A percentile compares a stretch with the other conserved stretches of the same genome.
phyloP scores from a whole-genome alignment of 2,888 invertebrate genomes.

The Drosophila picticornis region DNA sequence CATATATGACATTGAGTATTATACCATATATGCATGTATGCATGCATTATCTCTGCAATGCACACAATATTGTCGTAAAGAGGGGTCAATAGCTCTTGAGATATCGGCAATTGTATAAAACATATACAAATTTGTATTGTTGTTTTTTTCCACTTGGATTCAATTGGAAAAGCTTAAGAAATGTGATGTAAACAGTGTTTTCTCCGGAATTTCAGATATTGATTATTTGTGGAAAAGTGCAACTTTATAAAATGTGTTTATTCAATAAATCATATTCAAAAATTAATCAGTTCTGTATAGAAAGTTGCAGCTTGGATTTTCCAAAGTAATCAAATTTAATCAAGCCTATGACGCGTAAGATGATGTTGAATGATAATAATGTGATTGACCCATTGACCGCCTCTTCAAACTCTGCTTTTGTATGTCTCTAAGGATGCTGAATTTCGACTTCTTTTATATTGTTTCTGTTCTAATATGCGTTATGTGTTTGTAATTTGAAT shows the following conservation, averaged over 20 bases:
- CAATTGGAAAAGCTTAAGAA: background rate
- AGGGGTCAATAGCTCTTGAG: slow-evolving; percentile 14
- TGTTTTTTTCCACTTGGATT: background rate
- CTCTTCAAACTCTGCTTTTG: background rate
- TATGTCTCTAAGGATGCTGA: background rate
- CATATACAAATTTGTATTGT: background rate
- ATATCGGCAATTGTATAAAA: background rate
- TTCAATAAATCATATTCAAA: background rate
- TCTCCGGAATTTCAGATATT: background rate
- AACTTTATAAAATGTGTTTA: background rate
- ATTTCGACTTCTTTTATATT: background rate
- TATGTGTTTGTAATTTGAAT: slow-evolving; percentile 34
- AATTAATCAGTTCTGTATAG: background rate
- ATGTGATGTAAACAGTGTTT: background rate
- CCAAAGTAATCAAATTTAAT: background rate
- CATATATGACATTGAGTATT: slow-evolving; percentile 26
- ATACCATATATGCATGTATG: slow-evolving; percentile 4
- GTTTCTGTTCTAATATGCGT: slow-evolving; percentile 2
- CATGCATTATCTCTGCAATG: slow-evolving; percentile 5
- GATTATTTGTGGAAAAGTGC: background rate
- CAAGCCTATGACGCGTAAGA: background rate
- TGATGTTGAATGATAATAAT: background rate
- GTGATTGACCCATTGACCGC: slow-evolving; percentile 6
- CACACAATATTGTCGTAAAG: slow-evolving; percentile 4
- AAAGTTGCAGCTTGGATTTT: background rate